phyloP scores from a whole-genome alignment of 2,888 invertebrate species.

The Euplexia lucipara region DNA sequence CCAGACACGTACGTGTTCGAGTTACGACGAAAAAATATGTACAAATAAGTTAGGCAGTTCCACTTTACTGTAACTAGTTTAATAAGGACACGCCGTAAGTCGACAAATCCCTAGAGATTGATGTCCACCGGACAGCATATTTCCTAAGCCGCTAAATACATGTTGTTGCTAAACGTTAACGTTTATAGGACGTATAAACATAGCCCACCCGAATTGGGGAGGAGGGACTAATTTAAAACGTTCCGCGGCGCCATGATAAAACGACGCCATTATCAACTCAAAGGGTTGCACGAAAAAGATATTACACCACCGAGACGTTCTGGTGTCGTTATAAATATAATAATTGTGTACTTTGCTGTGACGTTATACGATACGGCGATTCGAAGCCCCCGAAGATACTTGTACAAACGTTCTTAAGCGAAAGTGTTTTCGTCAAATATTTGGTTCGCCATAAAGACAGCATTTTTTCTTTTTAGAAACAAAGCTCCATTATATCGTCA shows the following conservation, averaged over 20 bases:
- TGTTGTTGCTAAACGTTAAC: slow-evolving; percentile 69
- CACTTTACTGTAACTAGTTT: slow-evolving; percentile 51
- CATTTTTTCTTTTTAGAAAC: slow-evolving; percentile 3
- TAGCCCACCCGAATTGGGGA: slow-evolving; percentile 71
- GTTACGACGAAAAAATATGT: slow-evolving; percentile 44
- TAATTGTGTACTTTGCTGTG: slow-evolving; percentile 53
- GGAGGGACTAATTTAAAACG: slow-evolving; percentile 76
- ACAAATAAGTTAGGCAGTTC: slow-evolving; percentile 31
- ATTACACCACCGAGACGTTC: slow-evolving; percentile 65
- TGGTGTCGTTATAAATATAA: slow-evolving; percentile 61
- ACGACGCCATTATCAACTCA: slow-evolving; percentile 70
- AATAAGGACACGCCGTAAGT: slow-evolving; percentile 62
- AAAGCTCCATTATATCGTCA: background rate
- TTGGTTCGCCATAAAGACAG: too few species aligned
- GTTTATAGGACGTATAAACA: slow-evolving; percentile 75
- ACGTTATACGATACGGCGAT: slow-evolving; percentile 18
- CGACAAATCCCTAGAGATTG: slow-evolving; percentile 75
- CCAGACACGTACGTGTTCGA: slow-evolving; percentile 10
- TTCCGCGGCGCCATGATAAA: slow-evolving; percentile 72
- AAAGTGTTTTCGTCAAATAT: slow-evolving; percentile 1
- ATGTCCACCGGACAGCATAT: slow-evolving; percentile 63
- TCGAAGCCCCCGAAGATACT: slow-evolving; percentile 14
- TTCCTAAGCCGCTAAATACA: slow-evolving; percentile 61
- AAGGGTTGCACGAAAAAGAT: slow-evolving; percentile 69
- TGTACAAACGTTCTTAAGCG: background rate